These are phyloP conservation scores for Salvelinus namaycush DNA, from an alignment of 2,113 vertebrate species.

Conservation along the genomic window DNA sequence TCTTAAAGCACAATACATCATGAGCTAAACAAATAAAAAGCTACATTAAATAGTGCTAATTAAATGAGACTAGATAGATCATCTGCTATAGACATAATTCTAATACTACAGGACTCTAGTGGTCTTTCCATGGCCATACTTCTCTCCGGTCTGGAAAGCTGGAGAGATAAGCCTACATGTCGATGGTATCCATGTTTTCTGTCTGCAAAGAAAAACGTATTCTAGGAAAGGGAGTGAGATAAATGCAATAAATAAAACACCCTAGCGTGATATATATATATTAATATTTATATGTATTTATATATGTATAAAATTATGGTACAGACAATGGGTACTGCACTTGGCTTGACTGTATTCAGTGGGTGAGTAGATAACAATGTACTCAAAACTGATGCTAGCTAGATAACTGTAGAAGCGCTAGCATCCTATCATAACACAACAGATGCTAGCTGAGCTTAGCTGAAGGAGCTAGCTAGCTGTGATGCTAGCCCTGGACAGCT, in stretches of 20 bases:
- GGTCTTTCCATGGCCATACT: slow-evolving; percentile 28
- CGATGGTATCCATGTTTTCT: not conserved
- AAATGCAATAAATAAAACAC: slow-evolving; percentile 70
- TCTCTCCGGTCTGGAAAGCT: slow-evolving; percentile 47
- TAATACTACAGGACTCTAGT: slow-evolving; percentile 26
- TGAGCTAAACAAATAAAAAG: slow-evolving; percentile 68
- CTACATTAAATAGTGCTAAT: slow-evolving; percentile 63
- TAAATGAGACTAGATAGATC: slow-evolving; percentile 57
- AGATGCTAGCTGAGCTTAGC: not conserved
- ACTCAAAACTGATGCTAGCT: not conserved
- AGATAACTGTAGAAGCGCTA: too few relatives aligned
- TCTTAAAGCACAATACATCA: slow-evolving; percentile 62
- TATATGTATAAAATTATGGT: slow-evolving; percentile 70
- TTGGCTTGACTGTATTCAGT: slow-evolving; percentile 43
- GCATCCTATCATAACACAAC: not conserved
- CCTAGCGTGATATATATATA: slow-evolving; percentile 60
- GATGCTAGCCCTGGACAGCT: not conserved
- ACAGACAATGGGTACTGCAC: slow-evolving; percentile 47
- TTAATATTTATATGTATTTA: slow-evolving; percentile 63
- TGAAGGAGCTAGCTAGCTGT: not conserved
- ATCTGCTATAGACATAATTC: slow-evolving; percentile 69
- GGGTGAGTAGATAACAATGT: slow-evolving; percentile 15
- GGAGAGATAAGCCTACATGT: slow-evolving; percentile 53
- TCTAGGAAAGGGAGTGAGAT: slow-evolving; percentile 26
- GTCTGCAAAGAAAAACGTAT: slow-evolving; percentile 36